Conservation (phyloP, 2,888 invertebrate genomes). For the Cataglyphis rosenhaueri region DNA sequence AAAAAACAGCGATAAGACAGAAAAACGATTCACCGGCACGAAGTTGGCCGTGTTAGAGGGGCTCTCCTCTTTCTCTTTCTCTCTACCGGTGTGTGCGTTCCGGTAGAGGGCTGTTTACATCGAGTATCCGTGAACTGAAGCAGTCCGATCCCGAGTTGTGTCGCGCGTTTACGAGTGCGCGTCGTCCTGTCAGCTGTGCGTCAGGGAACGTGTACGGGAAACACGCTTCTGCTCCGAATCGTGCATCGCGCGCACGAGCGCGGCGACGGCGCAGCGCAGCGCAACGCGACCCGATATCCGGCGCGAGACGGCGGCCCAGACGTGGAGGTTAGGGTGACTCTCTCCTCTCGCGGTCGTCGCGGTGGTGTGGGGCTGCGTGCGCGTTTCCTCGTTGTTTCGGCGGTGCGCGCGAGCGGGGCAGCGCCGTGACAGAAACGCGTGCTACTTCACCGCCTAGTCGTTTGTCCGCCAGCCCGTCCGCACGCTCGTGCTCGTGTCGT, state of each 20-base stretch:
- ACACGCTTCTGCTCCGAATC: not conserved
- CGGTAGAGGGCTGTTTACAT: constrained; percentile 42
- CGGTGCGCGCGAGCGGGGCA: constrained; percentile 58
- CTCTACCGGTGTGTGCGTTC: constrained; percentile 14
- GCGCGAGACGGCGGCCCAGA: constrained; percentile 52
- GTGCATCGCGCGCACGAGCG: constrained; percentile 34
- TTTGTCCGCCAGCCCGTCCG: constrained; percentile 67
- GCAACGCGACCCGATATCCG: not conserved
- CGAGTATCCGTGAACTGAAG: constrained; percentile 44
- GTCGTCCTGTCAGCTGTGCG: constrained; percentile 68
- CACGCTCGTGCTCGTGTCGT: constrained; percentile 42
- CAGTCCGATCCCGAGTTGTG: constrained; percentile 52
- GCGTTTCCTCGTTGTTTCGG: constrained; percentile 63
- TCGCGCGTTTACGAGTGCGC: constrained; percentile 65
- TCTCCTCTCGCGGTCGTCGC: constrained; percentile 60
- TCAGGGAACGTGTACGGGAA: constrained; percentile 36
- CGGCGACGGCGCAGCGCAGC: not conserved
- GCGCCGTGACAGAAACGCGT: constrained; percentile 75
- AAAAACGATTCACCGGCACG: not conserved
- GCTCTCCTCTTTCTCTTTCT: not conserved
- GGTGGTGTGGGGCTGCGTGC: constrained; percentile 67
- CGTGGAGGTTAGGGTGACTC: constrained; percentile 69
- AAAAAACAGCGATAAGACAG: not conserved
- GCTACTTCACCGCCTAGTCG: constrained; percentile 69
- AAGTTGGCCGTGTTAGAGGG: not conserved